phyloP scores from a whole-genome alignment of 23 tunicate species.

The Diplosoma virens region DNA sequence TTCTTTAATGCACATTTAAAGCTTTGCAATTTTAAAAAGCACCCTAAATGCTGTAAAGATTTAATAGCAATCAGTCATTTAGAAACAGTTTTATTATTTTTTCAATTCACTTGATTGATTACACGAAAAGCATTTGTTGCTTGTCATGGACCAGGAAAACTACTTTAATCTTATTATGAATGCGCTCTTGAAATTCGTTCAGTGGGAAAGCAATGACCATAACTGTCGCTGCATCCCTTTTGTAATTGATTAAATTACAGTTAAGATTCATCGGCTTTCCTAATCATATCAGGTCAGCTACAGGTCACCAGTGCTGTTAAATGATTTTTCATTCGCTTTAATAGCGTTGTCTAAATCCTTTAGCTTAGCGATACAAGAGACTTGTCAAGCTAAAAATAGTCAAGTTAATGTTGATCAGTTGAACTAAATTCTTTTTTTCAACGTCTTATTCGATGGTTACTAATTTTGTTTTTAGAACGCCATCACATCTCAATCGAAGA shows the following conservation, averaged over 20 bases:
- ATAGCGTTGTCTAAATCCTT: too few relatives aligned
- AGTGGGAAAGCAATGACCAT: too few relatives aligned
- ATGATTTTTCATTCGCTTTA: conserved; percentile 1
- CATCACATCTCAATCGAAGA: conserved; percentile 20
- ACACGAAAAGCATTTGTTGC: not conserved
- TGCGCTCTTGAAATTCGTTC: not conserved
- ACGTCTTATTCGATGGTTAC: too few relatives aligned
- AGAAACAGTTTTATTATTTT: not conserved
- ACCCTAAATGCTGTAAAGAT: too few relatives aligned
- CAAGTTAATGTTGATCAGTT: too few relatives aligned
- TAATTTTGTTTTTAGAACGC: conserved; percentile 12
- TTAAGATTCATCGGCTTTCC: not conserved
- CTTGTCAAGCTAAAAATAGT: too few relatives aligned
- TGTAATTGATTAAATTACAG: not conserved
- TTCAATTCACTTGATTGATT: not conserved
- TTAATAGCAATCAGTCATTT: too few relatives aligned
- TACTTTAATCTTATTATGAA: conserved; percentile 4
- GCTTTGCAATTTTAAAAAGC: too few relatives aligned
- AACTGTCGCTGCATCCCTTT: conserved; percentile 3
- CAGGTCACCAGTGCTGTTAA: not conserved
- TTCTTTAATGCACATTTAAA: too few relatives aligned
- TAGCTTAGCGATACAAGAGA: too few relatives aligned
- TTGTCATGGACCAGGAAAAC: not conserved
- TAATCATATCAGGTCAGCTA: not conserved
- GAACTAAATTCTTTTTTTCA: too few relatives aligned